Evolutionary conservation across 2,797 vertebrate genomes (phyloP).

Genomic region (Spinus pinus): DNA sequence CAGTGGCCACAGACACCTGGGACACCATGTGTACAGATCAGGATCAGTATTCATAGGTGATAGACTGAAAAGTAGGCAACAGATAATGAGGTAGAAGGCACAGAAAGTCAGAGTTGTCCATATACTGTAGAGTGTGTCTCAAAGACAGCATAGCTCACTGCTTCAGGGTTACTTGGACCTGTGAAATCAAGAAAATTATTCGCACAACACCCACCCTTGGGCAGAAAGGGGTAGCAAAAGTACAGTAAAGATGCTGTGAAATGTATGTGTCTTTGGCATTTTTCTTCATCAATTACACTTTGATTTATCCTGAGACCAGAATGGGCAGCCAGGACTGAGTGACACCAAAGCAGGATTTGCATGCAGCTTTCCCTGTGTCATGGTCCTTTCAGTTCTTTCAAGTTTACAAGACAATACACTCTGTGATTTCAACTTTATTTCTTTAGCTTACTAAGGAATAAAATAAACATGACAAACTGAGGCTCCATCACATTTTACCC

Average conservation of each 20-base stretch:
- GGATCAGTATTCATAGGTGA: not conserved
- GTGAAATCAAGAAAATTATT: not conserved
- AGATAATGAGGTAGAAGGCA: not conserved
- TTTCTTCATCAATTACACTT: not conserved
- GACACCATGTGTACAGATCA: too few species aligned
- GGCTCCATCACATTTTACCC: not conserved
- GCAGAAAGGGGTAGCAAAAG: not conserved
- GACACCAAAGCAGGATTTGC: not conserved
- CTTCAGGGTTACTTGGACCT: not conserved
- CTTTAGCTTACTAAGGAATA: not conserved
- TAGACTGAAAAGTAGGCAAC: fast-evolving
- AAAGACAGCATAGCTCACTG: not conserved
- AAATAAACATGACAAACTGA: fast-evolving
- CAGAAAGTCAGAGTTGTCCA: not conserved
- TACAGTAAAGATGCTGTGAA: not conserved
- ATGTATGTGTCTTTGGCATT: not conserved
- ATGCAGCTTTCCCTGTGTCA: not conserved
- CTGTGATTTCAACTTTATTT: not conserved
- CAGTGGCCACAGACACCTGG: not conserved
- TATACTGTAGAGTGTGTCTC: not conserved
- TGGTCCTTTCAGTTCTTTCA: not conserved
- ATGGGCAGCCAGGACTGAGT: not conserved
- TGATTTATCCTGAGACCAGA: not conserved
- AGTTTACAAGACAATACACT: not conserved
- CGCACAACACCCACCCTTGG: not conserved